phyloP scores from a whole-genome alignment of 2,797 vertebrate genomes.

The Heteromormyrus szaboi region DNA sequence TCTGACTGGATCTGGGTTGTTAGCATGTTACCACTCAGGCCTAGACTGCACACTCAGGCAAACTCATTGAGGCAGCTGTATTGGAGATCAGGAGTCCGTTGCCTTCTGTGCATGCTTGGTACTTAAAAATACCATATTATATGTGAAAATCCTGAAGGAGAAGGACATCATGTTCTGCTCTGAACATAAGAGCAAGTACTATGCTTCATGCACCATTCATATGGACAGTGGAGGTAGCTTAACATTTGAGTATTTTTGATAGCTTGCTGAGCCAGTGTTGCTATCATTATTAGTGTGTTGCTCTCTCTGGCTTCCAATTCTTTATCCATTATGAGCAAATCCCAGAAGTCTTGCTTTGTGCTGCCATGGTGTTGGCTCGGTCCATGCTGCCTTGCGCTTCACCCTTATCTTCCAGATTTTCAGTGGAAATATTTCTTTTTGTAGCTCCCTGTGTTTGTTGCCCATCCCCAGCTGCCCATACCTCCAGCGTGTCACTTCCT shows the following conservation, averaged over 20 bases:
- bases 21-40: neutral
- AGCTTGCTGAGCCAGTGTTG: neutral
- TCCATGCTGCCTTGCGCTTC: neutral
- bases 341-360: neutral
- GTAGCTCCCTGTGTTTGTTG: neutral
- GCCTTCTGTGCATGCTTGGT: neutral
- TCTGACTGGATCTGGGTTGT: neutral
- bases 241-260: neutral
- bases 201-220: neutral
- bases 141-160: neutral
- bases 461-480: neutral
- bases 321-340: neutral
- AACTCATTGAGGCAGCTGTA: neutral
- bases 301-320: neutral
- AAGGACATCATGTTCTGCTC: neutral
- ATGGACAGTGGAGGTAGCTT: neutral
- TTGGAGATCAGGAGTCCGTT: neutral
- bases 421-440: neutral
- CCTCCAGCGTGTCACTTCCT: neutral
- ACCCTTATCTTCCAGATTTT: neutral
- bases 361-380: neutral
- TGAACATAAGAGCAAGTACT: neutral
- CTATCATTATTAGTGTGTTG: neutral
- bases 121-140: neutral
- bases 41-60: neutral